Base-by-base conservation (phyloP, 2,797 vertebrate genomes). In the Centroberyx gerrardi region DNA sequence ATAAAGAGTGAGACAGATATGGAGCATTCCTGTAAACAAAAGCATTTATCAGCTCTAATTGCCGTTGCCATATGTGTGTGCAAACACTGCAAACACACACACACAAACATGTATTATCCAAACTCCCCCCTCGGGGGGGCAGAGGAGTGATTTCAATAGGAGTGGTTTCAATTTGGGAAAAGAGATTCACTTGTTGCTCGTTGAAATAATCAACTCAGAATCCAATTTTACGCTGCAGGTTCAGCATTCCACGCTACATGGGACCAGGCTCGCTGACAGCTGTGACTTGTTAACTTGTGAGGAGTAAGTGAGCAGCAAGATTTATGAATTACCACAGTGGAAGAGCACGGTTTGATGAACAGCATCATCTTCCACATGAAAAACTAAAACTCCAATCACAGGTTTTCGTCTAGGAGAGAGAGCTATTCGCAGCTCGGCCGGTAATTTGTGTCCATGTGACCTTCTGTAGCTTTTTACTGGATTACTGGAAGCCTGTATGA, bases 401-500 rank as follows among this genome's bases (percentile, higher is more conserved):
- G 44, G 22, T 3, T 61, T 81, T 69, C 63, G 54, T 17, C 7
- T 63, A 64, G 28, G 31, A 44, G 56, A 70, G 12, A 67, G 14
- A 54, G 68, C 22, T n/a, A 4, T 18, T 63, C 7, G 5, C 36
- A 51, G 27, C 64, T 48, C 53, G 68, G 64, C 28, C 54, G 44
- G 49, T 60, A 9, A 27, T 70, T 74, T 70, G 79, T 72, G 69
- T 78, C 68, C 42, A 27, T 49, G 14, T 79, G 75, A 85, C 88
- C 85, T 14, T 83, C 62, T 14, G 42, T 84, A 81, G 81, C 80
- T 60, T 59, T n/a, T n/a, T n/a, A n/a, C n/a, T 28, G 68, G 77
- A 91, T 92, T 89, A 88, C 88, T 86, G 81, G 72, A 90, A 89
- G 83, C 74, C 81, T 74, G 70, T 58, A 58, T 81, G 83, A 89